phyloP scores from a whole-genome alignment of 2,113 vertebrate genomes.

The Cranoglanis bouderius region DNA sequence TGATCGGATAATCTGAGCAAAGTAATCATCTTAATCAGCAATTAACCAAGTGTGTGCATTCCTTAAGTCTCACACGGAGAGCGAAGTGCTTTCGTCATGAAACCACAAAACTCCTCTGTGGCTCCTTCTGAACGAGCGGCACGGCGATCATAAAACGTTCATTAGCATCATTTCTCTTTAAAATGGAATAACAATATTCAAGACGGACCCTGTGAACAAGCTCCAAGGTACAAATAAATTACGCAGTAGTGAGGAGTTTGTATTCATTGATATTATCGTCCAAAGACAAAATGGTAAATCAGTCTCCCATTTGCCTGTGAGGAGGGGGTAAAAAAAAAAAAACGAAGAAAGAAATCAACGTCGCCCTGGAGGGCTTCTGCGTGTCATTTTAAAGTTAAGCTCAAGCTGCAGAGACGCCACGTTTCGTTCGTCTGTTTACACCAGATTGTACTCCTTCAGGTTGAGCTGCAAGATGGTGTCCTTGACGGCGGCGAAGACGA shows the following conservation, averaged over 20 bases:
- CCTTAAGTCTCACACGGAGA: neutral
- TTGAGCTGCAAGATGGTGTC: conserved; percentile 80
- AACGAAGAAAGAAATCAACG: neutral
- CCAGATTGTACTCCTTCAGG: conserved; percentile 78
- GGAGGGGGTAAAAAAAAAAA: too few relatives aligned
- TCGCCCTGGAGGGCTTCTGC: neutral
- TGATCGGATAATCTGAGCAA: neutral
- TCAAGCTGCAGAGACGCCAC: neutral
- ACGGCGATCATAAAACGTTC: neutral
- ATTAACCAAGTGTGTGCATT: conserved; percentile 19
- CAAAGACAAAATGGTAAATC: conserved; percentile 27
- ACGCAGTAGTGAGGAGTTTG: conserved; percentile 36
- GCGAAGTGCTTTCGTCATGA: conserved; percentile 1
- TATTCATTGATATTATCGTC: conserved; percentile 27
- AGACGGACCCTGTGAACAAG: conserved; percentile 37
- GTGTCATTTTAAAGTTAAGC: neutral
- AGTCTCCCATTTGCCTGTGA: conserved; percentile 1
- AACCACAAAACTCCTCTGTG: neutral
- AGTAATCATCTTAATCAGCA: neutral
- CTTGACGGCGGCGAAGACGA: conserved; percentile 73
- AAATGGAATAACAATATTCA: conserved; percentile 55
- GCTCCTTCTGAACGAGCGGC: neutral
- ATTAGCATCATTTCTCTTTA: conserved; percentile 39
- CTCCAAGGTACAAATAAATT: conserved; percentile 52
- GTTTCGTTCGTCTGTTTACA: conserved; percentile 58